Base-by-base conservation (phyloP, 2,797 vertebrate species). In the Lepus oiostolus region DNA sequence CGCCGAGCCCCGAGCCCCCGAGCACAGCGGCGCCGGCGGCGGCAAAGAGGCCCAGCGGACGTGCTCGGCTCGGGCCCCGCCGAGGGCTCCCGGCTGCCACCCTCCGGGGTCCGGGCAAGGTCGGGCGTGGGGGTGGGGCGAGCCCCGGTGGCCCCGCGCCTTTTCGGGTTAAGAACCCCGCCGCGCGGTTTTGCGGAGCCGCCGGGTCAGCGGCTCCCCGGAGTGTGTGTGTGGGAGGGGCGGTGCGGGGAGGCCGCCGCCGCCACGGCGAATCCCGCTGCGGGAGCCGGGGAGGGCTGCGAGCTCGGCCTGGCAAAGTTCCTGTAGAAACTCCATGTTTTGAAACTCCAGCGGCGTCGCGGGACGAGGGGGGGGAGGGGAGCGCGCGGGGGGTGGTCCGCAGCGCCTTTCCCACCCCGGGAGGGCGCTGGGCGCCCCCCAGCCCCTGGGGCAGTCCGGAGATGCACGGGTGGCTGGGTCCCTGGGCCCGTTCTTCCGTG, bases 311-410 rank as follows among this genome's bases (percentile, higher is more conserved):
- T 95, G 94, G 95, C 94, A 96, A 97, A 97, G 97, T 98, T 98
- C 97, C 97, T 97, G 97, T 97, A 96, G 97, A 97, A 97, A 98
- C 97, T 97, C 97, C 97, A 88, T 92, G 94, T 97, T 97, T 90
- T 96, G 85, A 96, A 97, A 97, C 96, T 97, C 93, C 91, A 67
- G 96, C 91, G 63, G 94, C 71, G 62, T 58, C 60, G 90, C 60
- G 35, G 89, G 91, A 94, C 88, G 85, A 75, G 71, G 77, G 79
- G 89, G 58, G 89, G 58, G 47, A 83, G 65, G 72, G 60, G 90
- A 54, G 60, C 26, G 26, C 79, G 16, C 9, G 11, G 42, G 63
- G 81, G 86, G 71, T 63, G 32, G 63, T 42, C 7, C 14, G 84
- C 84, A 72, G 89, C 42, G 13, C 60, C 50, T 42, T 9, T 54